These are phyloP conservation scores for Apolygus lucorum DNA, from an alignment of 1,140 invertebrate genomes.

Conservation along the genomic window DNA sequence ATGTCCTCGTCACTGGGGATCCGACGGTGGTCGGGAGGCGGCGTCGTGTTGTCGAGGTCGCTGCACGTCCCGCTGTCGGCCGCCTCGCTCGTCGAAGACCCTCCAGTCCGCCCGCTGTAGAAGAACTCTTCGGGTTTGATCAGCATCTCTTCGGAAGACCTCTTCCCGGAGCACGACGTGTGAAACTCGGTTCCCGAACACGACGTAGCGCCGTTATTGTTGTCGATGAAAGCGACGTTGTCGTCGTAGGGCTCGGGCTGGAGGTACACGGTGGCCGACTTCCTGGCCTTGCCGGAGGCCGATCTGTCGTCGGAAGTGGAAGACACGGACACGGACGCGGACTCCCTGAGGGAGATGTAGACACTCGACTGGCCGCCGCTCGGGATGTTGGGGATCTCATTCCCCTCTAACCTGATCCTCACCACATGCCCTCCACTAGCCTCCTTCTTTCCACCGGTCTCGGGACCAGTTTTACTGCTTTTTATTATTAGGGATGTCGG, in stretches of 20 bases:
- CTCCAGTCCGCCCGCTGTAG: slow-evolving; percentile 41
- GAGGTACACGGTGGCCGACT: background rate
- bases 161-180: background rate
- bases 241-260: slow-evolving; percentile 37
- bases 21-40: slow-evolving; percentile 41
- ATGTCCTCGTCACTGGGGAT: slow-evolving; percentile 43
- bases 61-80: slow-evolving; percentile 74
- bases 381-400: background rate
- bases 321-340: too few species aligned
- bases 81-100: slow-evolving; percentile 66
- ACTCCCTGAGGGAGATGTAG: too few species aligned
- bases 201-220: too few species aligned
- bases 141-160: background rate
- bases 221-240: too few species aligned
- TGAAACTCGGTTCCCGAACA: background rate
- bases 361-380: background rate
- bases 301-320: background rate
- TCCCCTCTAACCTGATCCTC: slow-evolving; percentile 2
- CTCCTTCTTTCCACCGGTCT: background rate
- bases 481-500: slow-evolving; percentile 6
- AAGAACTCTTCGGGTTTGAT: background rate
- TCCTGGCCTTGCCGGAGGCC: slow-evolving; percentile 17
- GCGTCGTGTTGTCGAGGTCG: slow-evolving; percentile 64
- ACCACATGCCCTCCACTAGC: background rate
- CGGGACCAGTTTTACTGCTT: background rate